These are phyloP conservation scores for Nymphalis io DNA, from an alignment of 1,140 invertebrate genomes.

Conservation along the genomic window DNA sequence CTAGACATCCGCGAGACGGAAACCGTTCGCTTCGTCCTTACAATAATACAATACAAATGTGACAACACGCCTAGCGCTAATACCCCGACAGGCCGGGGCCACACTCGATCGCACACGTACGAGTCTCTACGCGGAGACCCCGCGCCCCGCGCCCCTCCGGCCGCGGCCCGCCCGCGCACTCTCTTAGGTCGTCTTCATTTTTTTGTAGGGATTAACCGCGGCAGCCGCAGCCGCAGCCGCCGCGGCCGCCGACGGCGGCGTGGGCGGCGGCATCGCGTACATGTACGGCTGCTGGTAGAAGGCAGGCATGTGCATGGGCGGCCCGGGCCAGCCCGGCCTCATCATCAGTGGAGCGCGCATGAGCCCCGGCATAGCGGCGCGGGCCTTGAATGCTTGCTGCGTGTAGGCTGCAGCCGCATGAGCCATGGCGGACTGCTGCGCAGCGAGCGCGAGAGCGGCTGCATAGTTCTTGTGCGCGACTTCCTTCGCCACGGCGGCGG, in stretches of 20 bases:
- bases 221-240: constrained; percentile 79
- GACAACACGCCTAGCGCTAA: constrained; percentile 79
- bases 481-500: constrained; percentile 84
- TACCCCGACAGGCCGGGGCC: constrained; percentile 75
- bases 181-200: constrained; percentile 92
- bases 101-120: constrained; percentile 69
- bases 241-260: constrained; percentile 78
- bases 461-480: constrained; percentile 90
- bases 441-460: constrained; percentile 71
- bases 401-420: constrained; percentile 87
- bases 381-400: constrained; percentile 86
- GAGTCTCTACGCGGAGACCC: constrained; percentile 77
- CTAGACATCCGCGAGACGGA: constrained; percentile 72
- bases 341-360: constrained; percentile 69
- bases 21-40: constrained; percentile 75
- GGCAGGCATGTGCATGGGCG: constrained; percentile 65
- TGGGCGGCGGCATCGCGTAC: constrained; percentile 82
- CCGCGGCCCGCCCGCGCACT: constrained; percentile 52
- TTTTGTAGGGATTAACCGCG: constrained; percentile 90
- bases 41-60: constrained; percentile 80
- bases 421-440: constrained; percentile 74
- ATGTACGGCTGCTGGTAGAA: constrained; percentile 81
- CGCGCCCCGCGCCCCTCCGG: constrained; percentile 71
- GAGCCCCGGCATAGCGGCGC: constrained; percentile 62
- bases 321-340: constrained; percentile 69